Evolutionary conservation across 2,888 invertebrate species (phyloP), one percentile per base, ranked within the genome.

Genomic region (Julus scandinavius): DNA sequence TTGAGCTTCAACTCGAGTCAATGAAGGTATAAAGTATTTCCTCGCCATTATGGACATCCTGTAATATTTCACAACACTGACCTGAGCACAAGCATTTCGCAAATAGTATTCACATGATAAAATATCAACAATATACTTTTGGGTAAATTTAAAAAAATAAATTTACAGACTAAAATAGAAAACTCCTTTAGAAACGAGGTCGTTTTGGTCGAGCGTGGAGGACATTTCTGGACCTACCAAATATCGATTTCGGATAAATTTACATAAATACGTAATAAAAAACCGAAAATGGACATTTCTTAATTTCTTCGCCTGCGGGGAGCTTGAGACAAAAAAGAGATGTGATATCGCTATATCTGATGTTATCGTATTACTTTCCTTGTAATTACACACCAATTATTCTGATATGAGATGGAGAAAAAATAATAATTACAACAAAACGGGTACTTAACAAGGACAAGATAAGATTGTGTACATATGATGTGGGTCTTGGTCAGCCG

Each of bases 341-440:
- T 38, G 80, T 38, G 80, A 80, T 80, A 80, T 80, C 38, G 11
- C 6, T 29, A 80, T 80, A 80, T 20, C 2, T 1, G 45, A 45
- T 45, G 38, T 80, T 80, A 80, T 80, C 80, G 80, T 13, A 11
- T 80, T 80, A 80, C 20, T 29, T 80, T 80, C 80, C 80, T 80
- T 13, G 38, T 80, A 9, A 38, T 38, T 80, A 38, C 80, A 38
- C 80, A 20, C 11, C 80, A 38, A 38, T 38, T 20, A 20, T 80
- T 80, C 13, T 80, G 38, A 80, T 80, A 38, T 29, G 13, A 80
- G 80, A 80, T 20, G 38, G 1, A 72, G 29, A 29, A 72, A 72
- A 72, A 29, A 20, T 29, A 72, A 72, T 72, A 72, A 72, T 72
- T 72, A 72, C 72, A 72, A 72, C 20, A 29, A 72, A 72, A 72